These are phyloP conservation scores for Drosophila baimaii DNA, from an alignment of 1,140 invertebrate genomes.

Conservation along the genomic window DNA sequence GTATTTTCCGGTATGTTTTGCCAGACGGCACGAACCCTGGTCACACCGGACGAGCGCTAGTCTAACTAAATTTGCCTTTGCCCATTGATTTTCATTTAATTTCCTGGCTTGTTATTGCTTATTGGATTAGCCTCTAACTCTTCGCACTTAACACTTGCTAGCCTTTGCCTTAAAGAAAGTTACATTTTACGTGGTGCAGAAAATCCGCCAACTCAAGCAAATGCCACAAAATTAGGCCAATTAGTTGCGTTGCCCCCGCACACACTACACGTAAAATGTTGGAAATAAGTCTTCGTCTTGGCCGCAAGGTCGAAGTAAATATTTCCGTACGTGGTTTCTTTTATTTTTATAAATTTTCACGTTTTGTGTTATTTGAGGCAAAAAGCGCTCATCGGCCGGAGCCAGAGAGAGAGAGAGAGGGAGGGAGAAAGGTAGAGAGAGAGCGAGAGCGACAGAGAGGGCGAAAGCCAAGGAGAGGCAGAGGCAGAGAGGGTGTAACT, in stretches of 20 bases:
- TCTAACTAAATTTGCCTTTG: constrained; percentile 39
- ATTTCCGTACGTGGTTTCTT: constrained; percentile 51
- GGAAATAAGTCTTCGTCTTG: constrained; percentile 14
- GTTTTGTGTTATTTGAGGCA: constrained; percentile 52
- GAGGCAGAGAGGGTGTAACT: constrained; percentile 41
- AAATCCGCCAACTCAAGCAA: constrained; percentile 4
- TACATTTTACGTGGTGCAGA: background rate
- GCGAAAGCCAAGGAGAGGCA: constrained; percentile 10
- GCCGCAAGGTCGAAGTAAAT: constrained; percentile 36
- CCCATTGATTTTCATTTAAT: constrained; percentile 60
- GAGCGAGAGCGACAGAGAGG: constrained; percentile 10
- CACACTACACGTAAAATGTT: constrained; percentile 21
- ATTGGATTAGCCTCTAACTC: background rate
- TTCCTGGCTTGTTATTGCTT: constrained; percentile 7
- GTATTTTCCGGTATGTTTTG: constrained; percentile 66
- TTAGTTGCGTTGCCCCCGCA: constrained; percentile 15
- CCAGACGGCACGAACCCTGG: constrained; percentile 15
- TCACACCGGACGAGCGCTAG: constrained; percentile 50
- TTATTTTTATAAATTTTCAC: constrained; percentile 52
- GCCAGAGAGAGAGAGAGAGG: constrained; percentile 8
- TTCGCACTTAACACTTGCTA: background rate
- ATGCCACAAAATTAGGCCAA: constrained; percentile 35
- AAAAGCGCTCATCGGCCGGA: constrained; percentile 31
- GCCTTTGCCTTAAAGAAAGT: background rate
- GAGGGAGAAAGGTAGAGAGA: background rate